phyloP scores from a whole-genome alignment of 92 coral and sea anemone genomes.

The Montipora capitata region DNA sequence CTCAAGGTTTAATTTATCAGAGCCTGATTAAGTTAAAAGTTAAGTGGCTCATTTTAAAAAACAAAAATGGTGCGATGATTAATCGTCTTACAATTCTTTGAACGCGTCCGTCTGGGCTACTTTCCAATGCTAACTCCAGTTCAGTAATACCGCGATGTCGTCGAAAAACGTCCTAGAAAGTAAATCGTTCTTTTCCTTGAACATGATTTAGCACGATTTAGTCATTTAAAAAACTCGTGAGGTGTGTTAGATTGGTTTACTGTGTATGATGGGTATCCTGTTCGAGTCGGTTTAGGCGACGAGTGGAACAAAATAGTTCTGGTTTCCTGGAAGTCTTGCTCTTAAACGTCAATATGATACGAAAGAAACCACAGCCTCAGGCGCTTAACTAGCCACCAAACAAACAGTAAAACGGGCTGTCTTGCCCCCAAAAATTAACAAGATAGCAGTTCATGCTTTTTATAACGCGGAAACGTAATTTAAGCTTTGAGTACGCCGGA shows the following conservation, averaged over 20 bases:
- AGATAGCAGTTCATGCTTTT: no score
- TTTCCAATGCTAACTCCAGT: slow-evolving; percentile 59
- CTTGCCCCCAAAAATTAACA: no score
- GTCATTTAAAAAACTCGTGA: neutral
- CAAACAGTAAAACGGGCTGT: no score
- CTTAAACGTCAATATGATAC: no score
- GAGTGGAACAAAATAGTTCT: no score
- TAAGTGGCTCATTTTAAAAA: neutral
- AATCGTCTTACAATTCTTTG: slow-evolving; percentile 57
- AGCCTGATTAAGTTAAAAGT: neutral
- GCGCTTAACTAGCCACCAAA: no score
- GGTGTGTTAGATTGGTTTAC: no score
- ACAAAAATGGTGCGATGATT: neutral
- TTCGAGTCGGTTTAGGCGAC: no score
- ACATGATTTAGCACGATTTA: slow-evolving; percentile 22
- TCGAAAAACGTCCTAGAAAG: slow-evolving; percentile 60
- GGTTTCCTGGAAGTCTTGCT: no score
- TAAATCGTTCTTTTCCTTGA: slow-evolving; percentile 35
- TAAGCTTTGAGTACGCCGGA: no score
- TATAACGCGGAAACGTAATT: no score
- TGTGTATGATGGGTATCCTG: neutral
- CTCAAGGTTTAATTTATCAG: neutral
- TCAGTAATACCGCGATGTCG: slow-evolving; percentile 54
- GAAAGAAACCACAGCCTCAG: no score
- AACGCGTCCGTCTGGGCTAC: slow-evolving; percentile 46